These are phyloP conservation scores for Sphinx pinastri DNA, from an alignment of 2,888 invertebrate species.

Conservation along the genomic window DNA sequence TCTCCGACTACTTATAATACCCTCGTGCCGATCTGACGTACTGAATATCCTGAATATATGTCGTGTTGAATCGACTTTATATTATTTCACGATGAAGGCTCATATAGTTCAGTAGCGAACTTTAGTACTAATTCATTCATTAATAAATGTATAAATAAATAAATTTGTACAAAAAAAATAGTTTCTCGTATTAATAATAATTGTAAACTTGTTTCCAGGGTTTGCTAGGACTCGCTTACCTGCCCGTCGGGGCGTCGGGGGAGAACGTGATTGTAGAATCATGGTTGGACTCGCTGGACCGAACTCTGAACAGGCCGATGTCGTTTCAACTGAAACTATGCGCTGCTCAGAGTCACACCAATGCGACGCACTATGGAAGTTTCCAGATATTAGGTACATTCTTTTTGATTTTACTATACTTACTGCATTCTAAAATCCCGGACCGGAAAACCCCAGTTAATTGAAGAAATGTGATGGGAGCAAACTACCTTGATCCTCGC, in stretches of 20 bases:
- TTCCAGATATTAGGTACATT: conserved; percentile 75
- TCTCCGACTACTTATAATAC: too few relatives aligned
- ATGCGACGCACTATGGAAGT: conserved; percentile 75
- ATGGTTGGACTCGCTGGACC: conserved; percentile 72
- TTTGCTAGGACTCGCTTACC: conserved; percentile 85
- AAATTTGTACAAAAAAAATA: too few relatives aligned
- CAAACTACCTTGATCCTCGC: too few relatives aligned
- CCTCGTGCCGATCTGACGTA: too few relatives aligned
- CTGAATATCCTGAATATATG: too few relatives aligned
- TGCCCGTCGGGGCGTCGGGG: conserved; percentile 72
- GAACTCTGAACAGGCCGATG: conserved; percentile 59
- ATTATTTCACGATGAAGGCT: too few relatives aligned
- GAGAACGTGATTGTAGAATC: conserved; percentile 66
- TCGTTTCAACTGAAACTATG: conserved; percentile 84
- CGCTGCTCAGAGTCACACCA: conserved; percentile 67
- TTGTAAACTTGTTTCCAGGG: conserved; percentile 67
- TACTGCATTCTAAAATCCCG: background rate
- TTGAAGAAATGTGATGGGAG: too few relatives aligned
- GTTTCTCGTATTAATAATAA: too few relatives aligned
- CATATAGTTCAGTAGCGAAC: too few relatives aligned
- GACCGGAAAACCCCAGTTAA: background rate
- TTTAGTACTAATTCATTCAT: too few relatives aligned
- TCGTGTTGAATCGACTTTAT: too few relatives aligned
- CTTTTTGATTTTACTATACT: background rate
- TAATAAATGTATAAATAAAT: too few relatives aligned